Base-by-base conservation (phyloP, 2,797 vertebrate species). In the Oreochromis grahami region DNA sequence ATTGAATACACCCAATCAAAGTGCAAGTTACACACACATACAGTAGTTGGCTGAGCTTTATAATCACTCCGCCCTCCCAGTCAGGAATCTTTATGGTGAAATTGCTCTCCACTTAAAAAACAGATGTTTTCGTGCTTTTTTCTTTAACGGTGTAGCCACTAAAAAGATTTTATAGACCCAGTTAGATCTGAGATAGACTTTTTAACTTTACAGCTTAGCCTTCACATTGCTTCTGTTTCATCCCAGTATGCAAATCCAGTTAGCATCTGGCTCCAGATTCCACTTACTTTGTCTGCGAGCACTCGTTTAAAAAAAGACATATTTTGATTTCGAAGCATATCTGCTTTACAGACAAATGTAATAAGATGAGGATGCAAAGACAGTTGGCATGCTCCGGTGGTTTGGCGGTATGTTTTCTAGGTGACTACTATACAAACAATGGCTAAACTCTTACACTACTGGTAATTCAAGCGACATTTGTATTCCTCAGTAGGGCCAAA, bases 1-100 rank as follows among this genome's bases (percentile, higher is more conserved):
- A 80, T 32, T 84, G 79, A 81, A 84, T 77, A 87, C 88, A 90
- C 80, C 79, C 79, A 88, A 91, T 91, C 88, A 90, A 89, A 92
- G 85, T 86, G 82, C 81, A 88, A 88, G 81, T 88, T 58, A 26
- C 12, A 80, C 68, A 76, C 76, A 82, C 26, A 77, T 10, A 24
- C 34, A 21, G 19, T n/a, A 56, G 79, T 41, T 8, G 60, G 56
- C 84, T 92, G 90, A 90, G 92, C 86, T 91, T 84, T 84, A 84
- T 63, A 53, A 79, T 58, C 53, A 3, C 80, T 43, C 80, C 78
- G 43, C 77, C 85, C 76, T 29, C 63, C 38, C 74, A 58, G 58
- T 51, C 24, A 81, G 58, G 56, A 84, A 76, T 85, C 78, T 74
- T 32, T 48, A 11, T 83, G 50, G 43, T 74, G 56, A 86, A 88